Base-by-base conservation (phyloP, 2,888 invertebrate genomes). In the Idaea dimidiata region DNA sequence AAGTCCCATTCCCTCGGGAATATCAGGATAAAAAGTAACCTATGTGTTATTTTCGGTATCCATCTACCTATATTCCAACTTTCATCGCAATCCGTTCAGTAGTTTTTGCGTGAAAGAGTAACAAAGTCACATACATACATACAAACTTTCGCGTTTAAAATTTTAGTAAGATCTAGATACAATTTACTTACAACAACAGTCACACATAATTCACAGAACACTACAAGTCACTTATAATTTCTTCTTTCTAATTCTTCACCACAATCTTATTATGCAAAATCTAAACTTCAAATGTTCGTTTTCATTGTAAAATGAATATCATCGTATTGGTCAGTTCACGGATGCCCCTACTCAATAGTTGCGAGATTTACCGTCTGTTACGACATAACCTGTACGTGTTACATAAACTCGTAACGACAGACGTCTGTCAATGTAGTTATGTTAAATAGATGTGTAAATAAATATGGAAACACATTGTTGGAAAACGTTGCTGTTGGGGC, bases 341-440 rank as follows among this genome's bases (percentile, higher is more conserved):
- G 67, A 62, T 68, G 72, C 76, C 77, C 77, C 76, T 72, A 43
- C 79, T 74, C 72, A 63, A 70, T 71, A 60, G 67, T 82, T 82
- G 78, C 79, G 77, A 78, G 73, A 81, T 72, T 65, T 73, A 75
- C 75, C 61, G 63, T 74, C 74, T 64, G 79, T 86, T 83, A 78
- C 84, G 75, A 79, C 77, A 84, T 70, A 74, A 79, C 78, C 71
- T 78, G 77, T 70, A 72, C 66, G 65, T 69, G 74, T 85, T 87
- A 84, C 74, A 83, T 84, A 84, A 86, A 82, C 74, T 79, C 81
- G 79, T 82, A 79, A 75, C 71, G 72, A 66, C 61, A 62, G 64
- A 58, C 57, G 59, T 16, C 58, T 67, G 67, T 66, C 70, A 66
- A 64, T 60, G 55, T 62, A 66, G 62, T 31, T 62, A 60, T 61